These are phyloP conservation scores for Sycophila texana DNA, from an alignment of 2,888 invertebrate genomes.

Conservation along the genomic window DNA sequence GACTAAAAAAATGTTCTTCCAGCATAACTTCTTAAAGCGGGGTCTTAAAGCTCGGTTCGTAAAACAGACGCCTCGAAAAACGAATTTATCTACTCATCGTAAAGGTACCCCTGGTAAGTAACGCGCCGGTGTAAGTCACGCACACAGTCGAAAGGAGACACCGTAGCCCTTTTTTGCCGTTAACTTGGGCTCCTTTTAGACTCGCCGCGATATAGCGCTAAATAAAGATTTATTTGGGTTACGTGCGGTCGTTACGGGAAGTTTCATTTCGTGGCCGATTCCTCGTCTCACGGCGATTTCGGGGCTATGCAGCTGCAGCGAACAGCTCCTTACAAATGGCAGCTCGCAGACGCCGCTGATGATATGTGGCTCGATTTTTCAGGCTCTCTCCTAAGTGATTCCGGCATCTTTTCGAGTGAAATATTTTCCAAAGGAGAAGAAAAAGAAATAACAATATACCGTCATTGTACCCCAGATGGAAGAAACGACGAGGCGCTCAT, in stretches of 20 bases:
- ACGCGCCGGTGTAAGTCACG: neutral
- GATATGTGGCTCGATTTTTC: conserved; percentile 25
- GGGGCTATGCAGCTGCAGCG: neutral
- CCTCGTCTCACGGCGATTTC: neutral
- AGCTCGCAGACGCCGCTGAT: neutral
- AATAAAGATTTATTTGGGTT: conserved; percentile 51
- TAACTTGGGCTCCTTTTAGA: neutral
- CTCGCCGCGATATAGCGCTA: conserved; percentile 8
- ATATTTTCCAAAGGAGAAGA: too few species aligned
- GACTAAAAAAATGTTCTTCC: too few species aligned
- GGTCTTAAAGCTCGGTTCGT: neutral
- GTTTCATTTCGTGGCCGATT: conserved; percentile 47
- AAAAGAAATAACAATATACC: too few species aligned
- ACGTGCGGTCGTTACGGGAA: conserved; percentile 47
- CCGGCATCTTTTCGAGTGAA: neutral
- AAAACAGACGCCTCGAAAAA: too few species aligned
- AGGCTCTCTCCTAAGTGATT: conserved; percentile 21
- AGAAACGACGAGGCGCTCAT: too few species aligned
- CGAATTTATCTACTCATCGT: too few species aligned
- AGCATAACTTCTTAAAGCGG: neutral
- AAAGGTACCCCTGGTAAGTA: neutral
- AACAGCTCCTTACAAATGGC: conserved; percentile 3
- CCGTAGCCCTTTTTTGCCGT: neutral
- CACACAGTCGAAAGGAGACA: neutral
- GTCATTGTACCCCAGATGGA: too few species aligned